phyloP scores from a whole-genome alignment of 1,140 invertebrate species.

The Drosophila persimilis region DNA sequence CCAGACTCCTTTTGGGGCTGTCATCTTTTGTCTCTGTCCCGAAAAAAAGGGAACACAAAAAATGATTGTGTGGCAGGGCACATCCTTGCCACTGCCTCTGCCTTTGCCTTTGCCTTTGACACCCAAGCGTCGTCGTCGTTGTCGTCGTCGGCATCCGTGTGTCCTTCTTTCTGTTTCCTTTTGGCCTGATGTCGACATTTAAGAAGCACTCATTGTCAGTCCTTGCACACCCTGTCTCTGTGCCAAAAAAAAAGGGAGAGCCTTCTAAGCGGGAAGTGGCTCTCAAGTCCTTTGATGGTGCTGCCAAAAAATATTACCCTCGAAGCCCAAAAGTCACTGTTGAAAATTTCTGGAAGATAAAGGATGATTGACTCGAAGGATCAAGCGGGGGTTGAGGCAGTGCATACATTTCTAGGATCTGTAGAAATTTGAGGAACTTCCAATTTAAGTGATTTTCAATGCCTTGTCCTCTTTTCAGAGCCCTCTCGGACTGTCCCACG shows the following conservation, averaged over 20 bases:
- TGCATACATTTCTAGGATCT: constrained; percentile 6
- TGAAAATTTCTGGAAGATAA: constrained; percentile 45
- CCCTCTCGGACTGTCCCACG: constrained; percentile 86
- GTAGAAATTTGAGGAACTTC: not conserved
- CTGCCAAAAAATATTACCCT: constrained; percentile 54
- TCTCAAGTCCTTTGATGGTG: constrained; percentile 49
- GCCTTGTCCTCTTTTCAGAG: constrained; percentile 81
- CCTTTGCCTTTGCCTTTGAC: constrained; percentile 66
- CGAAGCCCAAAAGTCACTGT: constrained; percentile 14
- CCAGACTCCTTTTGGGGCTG: constrained; percentile 51
- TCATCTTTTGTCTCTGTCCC: constrained; percentile 76
- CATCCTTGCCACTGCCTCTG: constrained; percentile 49
- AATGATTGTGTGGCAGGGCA: constrained; percentile 54
- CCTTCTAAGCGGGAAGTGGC: constrained; percentile 43
- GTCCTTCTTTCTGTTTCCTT: constrained; percentile 11
- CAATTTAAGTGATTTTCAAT: too few species aligned
- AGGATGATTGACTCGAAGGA: constrained; percentile 44
- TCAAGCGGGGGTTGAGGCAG: too few species aligned
- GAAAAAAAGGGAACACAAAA: constrained; percentile 48
- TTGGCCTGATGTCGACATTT: constrained; percentile 76
- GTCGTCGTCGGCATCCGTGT: not conserved
- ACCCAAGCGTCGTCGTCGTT: constrained; percentile 29
- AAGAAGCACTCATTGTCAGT: constrained; percentile 78
- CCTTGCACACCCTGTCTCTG: constrained; percentile 36
- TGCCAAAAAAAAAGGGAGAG: constrained; percentile 35